These are phyloP conservation scores for Chrysopilus asiliformis DNA, from an alignment of 2,888 invertebrate genomes.

Conservation along the genomic window DNA sequence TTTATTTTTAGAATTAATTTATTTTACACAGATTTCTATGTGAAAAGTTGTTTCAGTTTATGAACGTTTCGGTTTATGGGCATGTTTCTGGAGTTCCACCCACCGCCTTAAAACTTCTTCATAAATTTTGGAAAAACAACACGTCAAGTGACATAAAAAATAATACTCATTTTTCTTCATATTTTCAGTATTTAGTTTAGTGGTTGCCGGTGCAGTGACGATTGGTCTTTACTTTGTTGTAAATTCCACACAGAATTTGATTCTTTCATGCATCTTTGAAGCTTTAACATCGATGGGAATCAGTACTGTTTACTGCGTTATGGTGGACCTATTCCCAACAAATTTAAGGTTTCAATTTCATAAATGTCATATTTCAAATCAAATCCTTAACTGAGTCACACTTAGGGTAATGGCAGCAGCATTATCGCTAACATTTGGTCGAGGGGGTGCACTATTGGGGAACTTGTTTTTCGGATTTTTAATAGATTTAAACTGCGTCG, in stretches of 20 bases:
- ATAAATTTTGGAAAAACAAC: background rate
- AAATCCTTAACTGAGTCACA: background rate
- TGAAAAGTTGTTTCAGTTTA: too few relatives aligned
- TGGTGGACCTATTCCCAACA: conserved; percentile 71
- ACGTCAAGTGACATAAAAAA: background rate
- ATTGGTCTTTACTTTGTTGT: conserved; percentile 62
- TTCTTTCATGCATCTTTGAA: conserved; percentile 66
- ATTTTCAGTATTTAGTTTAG: conserved; percentile 55
- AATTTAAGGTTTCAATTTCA: conserved; percentile 54
- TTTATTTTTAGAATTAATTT: too few relatives aligned
- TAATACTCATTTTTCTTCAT: background rate
- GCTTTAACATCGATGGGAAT: conserved; percentile 66
- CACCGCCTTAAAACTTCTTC: too few relatives aligned
- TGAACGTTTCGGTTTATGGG: too few relatives aligned
- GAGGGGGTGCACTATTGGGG: conserved; percentile 62
- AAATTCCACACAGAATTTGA: conserved; percentile 54
- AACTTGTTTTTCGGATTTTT: conserved; percentile 66
- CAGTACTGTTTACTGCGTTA: conserved; percentile 66
- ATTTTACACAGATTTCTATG: too few relatives aligned
- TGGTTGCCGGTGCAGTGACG: conserved; percentile 57
- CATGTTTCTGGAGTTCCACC: too few relatives aligned
- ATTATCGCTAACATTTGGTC: conserved; percentile 61
- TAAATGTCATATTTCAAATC: conserved; percentile 7
- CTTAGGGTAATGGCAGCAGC: conserved; percentile 71
- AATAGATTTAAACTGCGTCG: conserved; percentile 63